These are phyloP conservation scores for Calameuta filiformis DNA, from an alignment of 2,888 invertebrate genomes.

Conservation along the genomic window DNA sequence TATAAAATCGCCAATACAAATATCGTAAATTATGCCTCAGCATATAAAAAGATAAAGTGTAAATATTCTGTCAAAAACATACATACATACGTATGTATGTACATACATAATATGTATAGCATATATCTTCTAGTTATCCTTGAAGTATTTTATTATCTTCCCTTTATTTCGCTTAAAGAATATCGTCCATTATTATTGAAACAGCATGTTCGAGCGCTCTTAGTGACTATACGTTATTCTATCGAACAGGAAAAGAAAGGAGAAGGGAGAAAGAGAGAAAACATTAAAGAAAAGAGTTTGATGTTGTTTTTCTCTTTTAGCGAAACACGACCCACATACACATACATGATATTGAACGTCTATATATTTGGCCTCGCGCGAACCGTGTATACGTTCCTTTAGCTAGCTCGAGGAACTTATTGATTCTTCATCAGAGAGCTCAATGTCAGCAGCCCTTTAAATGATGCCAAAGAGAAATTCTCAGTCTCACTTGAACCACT, in stretches of 20 bases:
- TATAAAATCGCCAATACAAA: too few species aligned
- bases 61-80: not conserved
- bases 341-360: not conserved
- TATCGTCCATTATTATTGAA: not conserved
- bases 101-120: not conserved
- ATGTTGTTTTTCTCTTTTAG: not conserved
- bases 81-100: not conserved
- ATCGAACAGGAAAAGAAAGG: not conserved
- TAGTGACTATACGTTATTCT: not conserved
- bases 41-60: not conserved
- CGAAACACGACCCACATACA: not conserved
- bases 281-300: not conserved
- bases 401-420: not conserved
- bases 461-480: not conserved
- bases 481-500: not conserved
- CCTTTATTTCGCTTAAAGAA: not conserved
- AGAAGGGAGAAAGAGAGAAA: not conserved
- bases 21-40: not conserved
- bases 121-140: not conserved
- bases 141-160: not conserved
- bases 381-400: not conserved
- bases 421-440: slow-evolving; percentile 6
- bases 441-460: not conserved
- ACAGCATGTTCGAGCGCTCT: not conserved
- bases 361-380: not conserved